Evolutionary conservation across 2,113 vertebrate species (phyloP), one percentile per base, ranked within the genome.

Genomic region (Cyphomyrus discorhynchus): DNA sequence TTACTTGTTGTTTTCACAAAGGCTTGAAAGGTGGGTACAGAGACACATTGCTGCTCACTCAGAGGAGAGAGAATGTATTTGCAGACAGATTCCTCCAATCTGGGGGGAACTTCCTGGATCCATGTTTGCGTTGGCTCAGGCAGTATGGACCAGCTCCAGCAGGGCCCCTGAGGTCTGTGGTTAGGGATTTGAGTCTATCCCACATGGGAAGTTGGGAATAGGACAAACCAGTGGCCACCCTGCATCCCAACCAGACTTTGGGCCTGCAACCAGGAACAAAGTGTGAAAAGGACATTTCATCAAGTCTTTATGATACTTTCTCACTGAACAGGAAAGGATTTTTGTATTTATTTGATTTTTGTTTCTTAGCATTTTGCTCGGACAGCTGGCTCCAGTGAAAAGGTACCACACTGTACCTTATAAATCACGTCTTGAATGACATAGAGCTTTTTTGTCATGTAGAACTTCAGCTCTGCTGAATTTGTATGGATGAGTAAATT

Each of bases 51-150:
- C 19, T 56, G 52, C 93, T 95, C 95, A 95, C 95, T 95, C 92
- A 92, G 92, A 94, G 95, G 95, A 95, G 96, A 94, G 95, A 92
- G 92, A 92, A 92, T 94, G 93, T 93, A 94, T 96, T 95, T 95
- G 94, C 94, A 94, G 94, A 95, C 95, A 95, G 94, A 95, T 95
- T 95, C 93, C 94, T 95, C 90, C 90, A 91, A 94, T 93, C 93
- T 91, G 87, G 90, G 86, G 89, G 93, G 94, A 90, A 94, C 94
- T 94, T 92, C 92, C 91, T 93, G 92, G 93, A 94, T 95, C 93
- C 92, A 91, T 94, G 93, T 95, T 95, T 95, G 93, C 93, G 89
- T 95, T 96, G 95, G 94, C 95, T 89, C 80, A 50, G 21, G 90
- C 93, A 89, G 88, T 89, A 3, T 66, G n/a, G 62, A 27, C 88